Conservation (phyloP, 2,113 vertebrate genomes). For the Xenopus laevis region DNA sequence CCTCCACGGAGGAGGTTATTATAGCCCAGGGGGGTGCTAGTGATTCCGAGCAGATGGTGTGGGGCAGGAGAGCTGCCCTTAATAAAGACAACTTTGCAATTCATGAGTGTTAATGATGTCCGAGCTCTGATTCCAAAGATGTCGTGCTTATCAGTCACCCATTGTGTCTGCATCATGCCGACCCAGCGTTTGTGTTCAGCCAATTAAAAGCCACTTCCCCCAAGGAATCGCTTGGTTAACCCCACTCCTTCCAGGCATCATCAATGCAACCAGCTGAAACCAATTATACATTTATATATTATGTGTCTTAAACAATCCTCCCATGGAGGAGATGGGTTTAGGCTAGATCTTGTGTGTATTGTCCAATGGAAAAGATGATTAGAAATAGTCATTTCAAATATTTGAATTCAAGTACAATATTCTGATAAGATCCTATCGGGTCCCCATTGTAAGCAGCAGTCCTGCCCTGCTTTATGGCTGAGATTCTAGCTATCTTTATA, state of each 20-base stretch:
- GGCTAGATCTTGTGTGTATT: too few species aligned
- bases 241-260: background rate
- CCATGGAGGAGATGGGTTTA: too few species aligned
- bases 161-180: slow-evolving; percentile 50
- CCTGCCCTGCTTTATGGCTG: too few species aligned
- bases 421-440: too few species aligned
- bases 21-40: slow-evolving; percentile 63
- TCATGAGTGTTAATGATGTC: slow-evolving; percentile 90
- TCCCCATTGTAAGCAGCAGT: too few species aligned
- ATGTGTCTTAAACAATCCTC: too few species aligned
- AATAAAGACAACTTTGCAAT: slow-evolving; percentile 88
- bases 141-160: slow-evolving; percentile 72
- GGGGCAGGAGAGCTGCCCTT: slow-evolving; percentile 59
- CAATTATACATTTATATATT: too few species aligned
- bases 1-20: slow-evolving; percentile 83
- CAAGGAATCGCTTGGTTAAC: background rate
- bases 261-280: too few species aligned
- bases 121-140: slow-evolving; percentile 69
- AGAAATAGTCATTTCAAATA: too few species aligned
- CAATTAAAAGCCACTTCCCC: slow-evolving; percentile 19
- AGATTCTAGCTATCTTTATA: too few species aligned
- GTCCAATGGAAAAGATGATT: too few species aligned
- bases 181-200: background rate
- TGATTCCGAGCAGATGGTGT: slow-evolving; percentile 91
- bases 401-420: too few species aligned